Evolutionary conservation across 2,797 vertebrate genomes (phyloP).

Genomic region (Myotis planiceps): DNA sequence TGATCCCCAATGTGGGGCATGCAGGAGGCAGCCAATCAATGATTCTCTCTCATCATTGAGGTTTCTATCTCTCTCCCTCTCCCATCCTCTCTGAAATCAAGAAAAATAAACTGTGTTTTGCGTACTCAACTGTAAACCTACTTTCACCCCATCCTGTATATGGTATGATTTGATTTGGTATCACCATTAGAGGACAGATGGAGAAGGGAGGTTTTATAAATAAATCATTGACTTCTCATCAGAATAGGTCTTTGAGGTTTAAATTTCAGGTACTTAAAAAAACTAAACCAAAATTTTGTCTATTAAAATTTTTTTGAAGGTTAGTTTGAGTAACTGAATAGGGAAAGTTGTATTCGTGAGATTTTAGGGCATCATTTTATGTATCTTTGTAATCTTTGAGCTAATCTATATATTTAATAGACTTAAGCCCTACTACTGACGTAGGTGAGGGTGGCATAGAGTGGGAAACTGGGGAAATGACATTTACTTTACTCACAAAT

Average conservation of each 20-base stretch:
- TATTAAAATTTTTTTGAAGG: background rate
- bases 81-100: background rate
- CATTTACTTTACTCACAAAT: background rate
- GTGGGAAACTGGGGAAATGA: background rate
- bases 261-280: background rate
- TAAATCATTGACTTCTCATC: constrained; percentile 3
- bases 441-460: background rate
- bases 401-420: background rate
- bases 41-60: background rate
- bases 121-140: background rate
- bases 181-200: background rate
- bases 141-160: background rate
- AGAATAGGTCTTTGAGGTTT: background rate
- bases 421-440: background rate
- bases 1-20: background rate
- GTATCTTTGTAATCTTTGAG: constrained; percentile 19
- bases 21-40: background rate
- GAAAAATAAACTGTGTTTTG: background rate
- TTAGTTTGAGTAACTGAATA: background rate
- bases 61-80: background rate
- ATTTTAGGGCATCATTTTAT: background rate
- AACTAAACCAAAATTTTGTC: background rate
- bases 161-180: background rate
- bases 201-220: background rate
- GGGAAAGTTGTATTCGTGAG: background rate